phyloP scores from a whole-genome alignment of 2,113 vertebrate genomes.

The Grus americana region DNA sequence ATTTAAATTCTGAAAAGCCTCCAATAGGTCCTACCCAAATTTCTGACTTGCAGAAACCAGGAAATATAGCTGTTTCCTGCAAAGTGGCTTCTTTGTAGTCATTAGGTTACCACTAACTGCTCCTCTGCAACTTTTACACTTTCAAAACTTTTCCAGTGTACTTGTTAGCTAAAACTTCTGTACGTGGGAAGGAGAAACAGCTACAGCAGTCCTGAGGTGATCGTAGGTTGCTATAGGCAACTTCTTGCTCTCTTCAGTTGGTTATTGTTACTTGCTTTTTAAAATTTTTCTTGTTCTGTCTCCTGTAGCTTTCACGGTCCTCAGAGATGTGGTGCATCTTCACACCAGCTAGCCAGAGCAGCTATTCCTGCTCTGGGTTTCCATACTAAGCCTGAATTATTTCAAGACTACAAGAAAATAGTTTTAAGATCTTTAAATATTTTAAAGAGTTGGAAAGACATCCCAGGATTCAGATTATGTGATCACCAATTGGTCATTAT shows the following conservation, averaged over 20 bases:
- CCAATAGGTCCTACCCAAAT: background rate
- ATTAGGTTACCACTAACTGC: background rate
- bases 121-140: background rate
- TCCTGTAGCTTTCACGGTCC: background rate
- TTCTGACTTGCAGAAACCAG: background rate
- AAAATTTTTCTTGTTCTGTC: background rate
- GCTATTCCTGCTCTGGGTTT: background rate
- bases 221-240: background rate
- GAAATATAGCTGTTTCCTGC: background rate
- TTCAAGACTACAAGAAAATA: background rate
- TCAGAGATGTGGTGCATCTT: background rate
- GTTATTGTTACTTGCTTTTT: background rate
- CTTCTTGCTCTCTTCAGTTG: background rate
- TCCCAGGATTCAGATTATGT: background rate
- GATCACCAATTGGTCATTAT: background rate
- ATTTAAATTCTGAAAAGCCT: background rate
- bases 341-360: background rate
- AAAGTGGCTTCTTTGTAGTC: background rate
- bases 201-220: background rate
- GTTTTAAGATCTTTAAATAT: background rate
- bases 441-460: background rate
- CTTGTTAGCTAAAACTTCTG: background rate
- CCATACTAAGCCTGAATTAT: background rate
- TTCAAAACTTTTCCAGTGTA: background rate
- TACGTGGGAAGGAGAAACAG: background rate